Conservation (phyloP, 2,888 invertebrate species). For the Galeopsomyia nigrocyanea region DNA sequence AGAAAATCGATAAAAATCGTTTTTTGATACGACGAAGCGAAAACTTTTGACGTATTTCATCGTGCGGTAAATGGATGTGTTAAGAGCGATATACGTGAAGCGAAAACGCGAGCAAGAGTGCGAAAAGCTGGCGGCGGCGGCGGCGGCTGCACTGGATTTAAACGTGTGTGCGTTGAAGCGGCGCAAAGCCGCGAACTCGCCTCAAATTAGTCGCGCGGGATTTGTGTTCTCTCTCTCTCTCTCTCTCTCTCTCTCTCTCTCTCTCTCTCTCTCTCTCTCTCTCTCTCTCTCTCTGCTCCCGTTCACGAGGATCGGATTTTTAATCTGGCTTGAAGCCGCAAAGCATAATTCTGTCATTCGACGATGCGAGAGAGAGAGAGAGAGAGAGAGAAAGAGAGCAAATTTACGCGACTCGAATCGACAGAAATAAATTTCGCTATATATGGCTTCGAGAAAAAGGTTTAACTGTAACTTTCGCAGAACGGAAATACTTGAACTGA, state of each 20-base stretch:
- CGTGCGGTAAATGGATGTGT: too few relatives aligned
- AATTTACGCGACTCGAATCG: too few relatives aligned
- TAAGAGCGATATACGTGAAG: too few relatives aligned
- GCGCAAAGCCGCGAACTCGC: background rate
- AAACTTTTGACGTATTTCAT: background rate
- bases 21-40: background rate
- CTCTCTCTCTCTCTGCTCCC: slow-evolving; percentile 1
- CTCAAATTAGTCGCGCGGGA: slow-evolving; percentile 27
- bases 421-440: too few relatives aligned
- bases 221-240: background rate
- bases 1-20: background rate
- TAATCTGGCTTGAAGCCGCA: slow-evolving; percentile 24
- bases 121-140: too few relatives aligned
- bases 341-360: slow-evolving; percentile 14
- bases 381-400: too few relatives aligned
- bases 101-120: too few relatives aligned
- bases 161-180: too few relatives aligned
- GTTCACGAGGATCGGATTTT: slow-evolving; percentile 17
- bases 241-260: background rate
- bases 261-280: background rate
- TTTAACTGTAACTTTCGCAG: too few relatives aligned
- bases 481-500: too few relatives aligned
- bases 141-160: too few relatives aligned
- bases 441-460: too few relatives aligned
- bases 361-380: background rate